Conservation (phyloP, 2,113 vertebrate genomes). For the Bambusicola thoracicus region DNA sequence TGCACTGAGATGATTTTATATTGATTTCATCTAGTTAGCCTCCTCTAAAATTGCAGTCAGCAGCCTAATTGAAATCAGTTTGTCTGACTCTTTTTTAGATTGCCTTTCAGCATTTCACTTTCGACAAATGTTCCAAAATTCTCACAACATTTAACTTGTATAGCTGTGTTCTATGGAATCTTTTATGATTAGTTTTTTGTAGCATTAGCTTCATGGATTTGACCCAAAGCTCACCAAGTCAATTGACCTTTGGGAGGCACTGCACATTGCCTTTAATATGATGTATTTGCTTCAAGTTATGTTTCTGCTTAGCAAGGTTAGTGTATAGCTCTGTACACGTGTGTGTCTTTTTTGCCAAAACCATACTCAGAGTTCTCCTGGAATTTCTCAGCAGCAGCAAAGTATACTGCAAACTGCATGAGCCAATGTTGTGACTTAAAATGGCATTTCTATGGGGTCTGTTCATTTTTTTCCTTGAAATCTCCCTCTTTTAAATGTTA, state of each 20-base stretch:
- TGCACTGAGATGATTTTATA: neutral
- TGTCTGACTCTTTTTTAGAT: neutral
- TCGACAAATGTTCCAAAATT: neutral
- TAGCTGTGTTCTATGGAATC: neutral
- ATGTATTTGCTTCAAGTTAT: neutral
- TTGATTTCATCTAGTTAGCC: neutral
- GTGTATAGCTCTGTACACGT: neutral
- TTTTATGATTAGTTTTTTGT: neutral
- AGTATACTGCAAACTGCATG: neutral
- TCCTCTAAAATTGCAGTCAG: neutral
- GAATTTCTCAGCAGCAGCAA: neutral
- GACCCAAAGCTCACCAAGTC: neutral
- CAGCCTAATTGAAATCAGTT: neutral
- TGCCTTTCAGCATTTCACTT: neutral
- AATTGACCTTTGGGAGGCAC: neutral
- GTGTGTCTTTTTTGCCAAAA: neutral
- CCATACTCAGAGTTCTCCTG: neutral
- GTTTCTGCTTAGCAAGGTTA: neutral
- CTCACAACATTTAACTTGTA: neutral
- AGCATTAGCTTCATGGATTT: neutral
- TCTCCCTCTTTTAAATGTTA: neutral
- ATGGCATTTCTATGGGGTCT: neutral
- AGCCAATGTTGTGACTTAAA: neutral
- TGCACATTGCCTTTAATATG: neutral
- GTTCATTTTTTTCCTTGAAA: neutral